A percentile compares a stretch with the other conserved stretches of the same genome.
phyloP scores from a whole-genome alignment of 1,140 invertebrate species.

The Aphelinus atriplicis region DNA sequence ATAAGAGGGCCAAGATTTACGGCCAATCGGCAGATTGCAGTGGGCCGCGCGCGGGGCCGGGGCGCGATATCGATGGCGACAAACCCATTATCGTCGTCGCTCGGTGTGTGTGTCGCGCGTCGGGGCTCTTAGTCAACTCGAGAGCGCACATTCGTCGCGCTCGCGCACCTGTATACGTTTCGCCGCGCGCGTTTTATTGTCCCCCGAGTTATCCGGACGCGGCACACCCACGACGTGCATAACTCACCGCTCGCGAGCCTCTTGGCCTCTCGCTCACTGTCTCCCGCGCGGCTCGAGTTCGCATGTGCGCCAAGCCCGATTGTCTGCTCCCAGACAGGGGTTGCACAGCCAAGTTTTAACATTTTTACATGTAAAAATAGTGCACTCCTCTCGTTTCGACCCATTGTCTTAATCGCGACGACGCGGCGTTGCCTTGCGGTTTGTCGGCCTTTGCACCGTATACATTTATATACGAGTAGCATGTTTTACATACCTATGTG shows the following conservation, averaged over 20 bases:
- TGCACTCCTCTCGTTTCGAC: neutral
- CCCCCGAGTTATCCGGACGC: neutral
- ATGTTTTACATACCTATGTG: too few species aligned
- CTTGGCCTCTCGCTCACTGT: neutral
- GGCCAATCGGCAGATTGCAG: constrained; percentile 56
- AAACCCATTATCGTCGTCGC: constrained; percentile 33
- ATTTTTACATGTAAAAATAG: neutral
- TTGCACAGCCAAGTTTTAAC: neutral
- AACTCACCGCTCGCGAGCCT: constrained; percentile 26
- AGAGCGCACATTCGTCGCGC: neutral
- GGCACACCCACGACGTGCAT: constrained; percentile 40
- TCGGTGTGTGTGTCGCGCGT: neutral
- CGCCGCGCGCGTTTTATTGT: neutral
- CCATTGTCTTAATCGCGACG: constrained; percentile 11
- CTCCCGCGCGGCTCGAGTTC: neutral
- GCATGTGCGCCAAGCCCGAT: neutral
- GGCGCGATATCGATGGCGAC: constrained; percentile 32
- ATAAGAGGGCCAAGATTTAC: constrained; percentile 53
- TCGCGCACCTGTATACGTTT: neutral
- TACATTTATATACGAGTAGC: too few species aligned
- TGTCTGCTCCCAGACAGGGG: neutral
- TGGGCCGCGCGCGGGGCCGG: neutral
- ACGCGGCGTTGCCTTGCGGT: neutral
- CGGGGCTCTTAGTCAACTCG: constrained; percentile 11
- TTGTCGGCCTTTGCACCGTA: too few species aligned